Evolutionary conservation across 2,888 invertebrate species (phyloP).

Genomic region (Philereme vetulata): DNA sequence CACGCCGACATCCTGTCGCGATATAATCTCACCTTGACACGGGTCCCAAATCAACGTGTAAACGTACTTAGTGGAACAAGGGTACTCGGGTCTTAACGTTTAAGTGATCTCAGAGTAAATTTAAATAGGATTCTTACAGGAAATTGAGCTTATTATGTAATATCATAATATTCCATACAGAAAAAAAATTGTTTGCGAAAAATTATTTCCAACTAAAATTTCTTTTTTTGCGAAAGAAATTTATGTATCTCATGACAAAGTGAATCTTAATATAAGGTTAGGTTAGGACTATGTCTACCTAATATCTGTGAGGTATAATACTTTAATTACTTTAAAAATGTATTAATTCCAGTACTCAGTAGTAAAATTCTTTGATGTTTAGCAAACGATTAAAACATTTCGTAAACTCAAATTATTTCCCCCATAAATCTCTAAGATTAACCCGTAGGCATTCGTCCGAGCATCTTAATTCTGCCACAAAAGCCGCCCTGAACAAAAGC

Average conservation of each 20-base stretch:
- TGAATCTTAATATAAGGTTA: no score
- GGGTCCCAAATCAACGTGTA: slow-evolving; percentile 31
- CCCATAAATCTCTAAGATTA: slow-evolving; percentile 28
- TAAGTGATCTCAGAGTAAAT: slow-evolving; percentile 10
- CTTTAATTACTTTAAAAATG: not conserved
- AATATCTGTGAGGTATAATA: no score
- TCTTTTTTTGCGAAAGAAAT: no score
- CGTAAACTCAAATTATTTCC: not conserved
- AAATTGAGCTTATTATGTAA: not conserved
- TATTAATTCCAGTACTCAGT: not conserved
- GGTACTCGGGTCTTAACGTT: slow-evolving; percentile 17
- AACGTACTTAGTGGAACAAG: slow-evolving; percentile 23
- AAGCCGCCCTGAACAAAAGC: slow-evolving; percentile 51
- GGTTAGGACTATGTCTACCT: no score
- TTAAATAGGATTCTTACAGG: not conserved
- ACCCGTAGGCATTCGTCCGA: slow-evolving; percentile 25
- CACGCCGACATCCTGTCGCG: slow-evolving; percentile 24
- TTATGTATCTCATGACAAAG: no score
- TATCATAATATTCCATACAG: no score
- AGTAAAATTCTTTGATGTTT: not conserved
- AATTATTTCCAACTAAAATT: no score
- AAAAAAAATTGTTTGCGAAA: no score
- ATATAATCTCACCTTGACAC: slow-evolving; percentile 30
- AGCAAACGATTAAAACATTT: slow-evolving; percentile 4
- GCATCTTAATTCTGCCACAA: slow-evolving; percentile 55